Evolutionary conservation across 2,113 vertebrate genomes (phyloP).

Genomic region (Motacilla tschutschensis): DNA sequence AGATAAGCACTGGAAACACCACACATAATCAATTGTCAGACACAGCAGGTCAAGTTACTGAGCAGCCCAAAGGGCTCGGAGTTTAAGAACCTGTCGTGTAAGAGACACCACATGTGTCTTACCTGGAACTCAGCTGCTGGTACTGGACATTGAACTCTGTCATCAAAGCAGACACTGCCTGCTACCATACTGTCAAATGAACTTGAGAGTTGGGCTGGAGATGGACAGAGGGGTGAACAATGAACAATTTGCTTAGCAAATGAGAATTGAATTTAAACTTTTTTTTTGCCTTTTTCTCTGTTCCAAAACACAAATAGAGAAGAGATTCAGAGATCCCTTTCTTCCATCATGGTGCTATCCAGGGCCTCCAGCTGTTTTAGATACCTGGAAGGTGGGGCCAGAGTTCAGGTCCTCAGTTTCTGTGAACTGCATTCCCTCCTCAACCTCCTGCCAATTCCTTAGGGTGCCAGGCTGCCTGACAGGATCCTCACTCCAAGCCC

Average conservation of each 20-base stretch:
- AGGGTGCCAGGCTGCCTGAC: neutral
- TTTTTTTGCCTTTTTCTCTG: neutral
- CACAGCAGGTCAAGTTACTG: neutral
- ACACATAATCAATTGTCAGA: neutral
- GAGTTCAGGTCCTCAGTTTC: neutral
- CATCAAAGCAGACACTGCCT: neutral
- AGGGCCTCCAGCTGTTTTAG: neutral
- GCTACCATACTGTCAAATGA: neutral
- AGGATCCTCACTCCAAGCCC: neutral
- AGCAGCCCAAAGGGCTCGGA: neutral
- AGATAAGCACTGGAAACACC: neutral
- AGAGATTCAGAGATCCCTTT: neutral
- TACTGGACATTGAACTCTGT: neutral
- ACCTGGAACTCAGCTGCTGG: neutral
- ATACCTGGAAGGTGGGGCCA: neutral
- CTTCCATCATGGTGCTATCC: neutral
- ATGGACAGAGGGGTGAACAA: neutral
- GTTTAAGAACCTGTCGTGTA: neutral
- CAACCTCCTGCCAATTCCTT: neutral
- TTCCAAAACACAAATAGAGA: neutral
- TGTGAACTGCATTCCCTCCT: neutral
- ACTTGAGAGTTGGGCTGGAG: neutral
- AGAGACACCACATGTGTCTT: fast-evolving
- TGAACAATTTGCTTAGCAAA: neutral
- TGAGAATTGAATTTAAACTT: neutral